Conservation (phyloP, 2,888 invertebrate species). For the Meliscaeva auricollis region DNA sequence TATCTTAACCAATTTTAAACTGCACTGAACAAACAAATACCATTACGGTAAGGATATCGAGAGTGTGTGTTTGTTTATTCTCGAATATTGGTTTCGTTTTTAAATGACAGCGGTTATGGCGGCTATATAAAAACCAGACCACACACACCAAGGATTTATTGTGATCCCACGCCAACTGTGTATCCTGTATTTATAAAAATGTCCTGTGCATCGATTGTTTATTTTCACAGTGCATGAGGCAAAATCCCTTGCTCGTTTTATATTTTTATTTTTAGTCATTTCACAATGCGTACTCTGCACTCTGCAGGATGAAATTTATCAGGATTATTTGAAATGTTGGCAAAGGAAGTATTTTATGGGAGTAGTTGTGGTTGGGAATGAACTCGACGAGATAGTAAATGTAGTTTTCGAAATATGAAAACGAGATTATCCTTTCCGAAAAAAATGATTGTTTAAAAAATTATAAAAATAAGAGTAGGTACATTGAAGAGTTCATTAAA, state of each 20-base stretch:
- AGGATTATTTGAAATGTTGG: conserved; percentile 37
- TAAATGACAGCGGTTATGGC: conserved; percentile 1
- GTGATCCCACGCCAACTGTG: conserved; percentile 20
- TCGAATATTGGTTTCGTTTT: conserved; percentile 4
- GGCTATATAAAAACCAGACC: background rate
- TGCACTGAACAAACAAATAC: background rate
- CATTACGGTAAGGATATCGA: background rate
- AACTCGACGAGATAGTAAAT: background rate
- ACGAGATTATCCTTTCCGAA: background rate
- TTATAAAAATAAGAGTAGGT: too few species aligned
- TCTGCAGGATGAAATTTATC: conserved; percentile 44
- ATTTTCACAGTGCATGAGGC: background rate
- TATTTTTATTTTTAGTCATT: conserved; percentile 1
- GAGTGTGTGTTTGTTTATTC: background rate
- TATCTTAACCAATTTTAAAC: background rate
- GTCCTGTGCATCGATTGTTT: conserved; percentile 3
- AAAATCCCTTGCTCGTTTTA: background rate
- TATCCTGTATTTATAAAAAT: conserved; percentile 8
- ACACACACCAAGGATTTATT: conserved; percentile 11
- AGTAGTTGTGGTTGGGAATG: background rate
- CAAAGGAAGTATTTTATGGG: conserved; percentile 14
- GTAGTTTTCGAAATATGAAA: conserved; percentile 14
- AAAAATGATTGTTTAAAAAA: background rate
- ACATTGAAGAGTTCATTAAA: background rate
- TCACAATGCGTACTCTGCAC: background rate